phyloP scores from a whole-genome alignment of 2,888 invertebrate species.

The Nemapogon koenigi region DNA sequence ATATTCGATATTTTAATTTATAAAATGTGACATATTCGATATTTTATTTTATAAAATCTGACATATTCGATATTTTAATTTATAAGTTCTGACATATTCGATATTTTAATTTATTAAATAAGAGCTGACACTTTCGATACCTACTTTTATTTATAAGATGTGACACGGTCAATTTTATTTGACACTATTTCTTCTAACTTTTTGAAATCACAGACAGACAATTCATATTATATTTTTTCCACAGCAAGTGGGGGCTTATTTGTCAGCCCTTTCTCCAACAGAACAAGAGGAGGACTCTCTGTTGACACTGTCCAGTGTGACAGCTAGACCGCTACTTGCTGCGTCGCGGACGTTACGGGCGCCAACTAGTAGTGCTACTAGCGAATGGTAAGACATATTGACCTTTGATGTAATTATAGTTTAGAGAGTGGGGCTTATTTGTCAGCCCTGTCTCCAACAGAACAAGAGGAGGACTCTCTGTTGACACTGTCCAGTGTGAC shows the following conservation, averaged over 20 bases:
- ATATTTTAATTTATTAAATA: too few relatives aligned
- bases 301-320: constrained; percentile 74
- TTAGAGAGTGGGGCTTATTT: constrained; percentile 52
- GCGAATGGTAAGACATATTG: constrained; percentile 1
- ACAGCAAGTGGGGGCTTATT: constrained; percentile 53
- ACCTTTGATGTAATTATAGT: too few relatives aligned
- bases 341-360: constrained; percentile 68
- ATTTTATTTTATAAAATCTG: too few relatives aligned
- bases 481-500: constrained; percentile 76
- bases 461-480: constrained; percentile 75
- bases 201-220: too few relatives aligned
- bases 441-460: constrained; percentile 59
- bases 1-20: too few relatives aligned
- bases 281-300: constrained; percentile 77
- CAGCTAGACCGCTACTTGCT: constrained; percentile 74
- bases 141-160: too few relatives aligned
- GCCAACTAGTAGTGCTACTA: constrained; percentile 22
- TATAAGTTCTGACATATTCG: too few relatives aligned
- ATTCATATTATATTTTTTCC: too few relatives aligned
- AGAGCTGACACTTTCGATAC: too few relatives aligned
- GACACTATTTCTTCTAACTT: neutral
- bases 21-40: too few relatives aligned
- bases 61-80: too few relatives aligned
- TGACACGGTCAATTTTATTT: too few relatives aligned
- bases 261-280: constrained; percentile 56